Conservation (phyloP, 2,797 vertebrate genomes). For the Halcyon badia region DNA sequence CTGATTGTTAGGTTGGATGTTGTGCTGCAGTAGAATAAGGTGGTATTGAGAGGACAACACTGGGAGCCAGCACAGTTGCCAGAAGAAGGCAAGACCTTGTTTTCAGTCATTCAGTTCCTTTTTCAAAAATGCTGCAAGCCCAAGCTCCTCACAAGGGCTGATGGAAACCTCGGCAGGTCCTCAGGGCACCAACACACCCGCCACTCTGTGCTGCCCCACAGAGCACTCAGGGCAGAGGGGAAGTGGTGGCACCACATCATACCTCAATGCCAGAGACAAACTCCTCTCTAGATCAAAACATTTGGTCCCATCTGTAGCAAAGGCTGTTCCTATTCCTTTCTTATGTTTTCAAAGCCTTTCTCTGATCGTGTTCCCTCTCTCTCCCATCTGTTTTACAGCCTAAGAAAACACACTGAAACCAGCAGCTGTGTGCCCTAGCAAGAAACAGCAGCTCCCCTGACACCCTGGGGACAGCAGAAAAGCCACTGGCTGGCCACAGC, state of each 20-base stretch:
- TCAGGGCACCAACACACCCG: accelerated
- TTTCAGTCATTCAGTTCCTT: background rate
- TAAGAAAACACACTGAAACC: background rate
- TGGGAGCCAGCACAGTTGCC: background rate
- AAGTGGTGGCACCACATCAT: background rate
- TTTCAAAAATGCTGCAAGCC: background rate
- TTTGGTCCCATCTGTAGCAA: background rate
- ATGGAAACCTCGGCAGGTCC: background rate
- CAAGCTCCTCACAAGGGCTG: background rate
- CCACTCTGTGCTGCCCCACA: background rate
- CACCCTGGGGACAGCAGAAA: background rate
- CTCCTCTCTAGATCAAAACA: background rate
- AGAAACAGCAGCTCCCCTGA: background rate
- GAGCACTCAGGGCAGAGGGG: background rate
- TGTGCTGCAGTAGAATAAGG: background rate
- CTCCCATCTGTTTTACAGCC: background rate
- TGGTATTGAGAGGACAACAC: background rate
- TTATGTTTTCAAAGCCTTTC: background rate
- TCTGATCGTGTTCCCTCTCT: background rate
- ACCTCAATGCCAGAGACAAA: background rate
- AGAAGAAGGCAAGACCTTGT: background rate
- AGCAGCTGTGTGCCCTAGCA: background rate
- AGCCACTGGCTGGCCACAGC: background rate
- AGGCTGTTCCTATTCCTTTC: background rate
- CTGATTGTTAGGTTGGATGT: background rate